These are phyloP conservation scores for Pachliopta kotzebuea DNA, from an alignment of 2,888 invertebrate species.

Conservation along the genomic window DNA sequence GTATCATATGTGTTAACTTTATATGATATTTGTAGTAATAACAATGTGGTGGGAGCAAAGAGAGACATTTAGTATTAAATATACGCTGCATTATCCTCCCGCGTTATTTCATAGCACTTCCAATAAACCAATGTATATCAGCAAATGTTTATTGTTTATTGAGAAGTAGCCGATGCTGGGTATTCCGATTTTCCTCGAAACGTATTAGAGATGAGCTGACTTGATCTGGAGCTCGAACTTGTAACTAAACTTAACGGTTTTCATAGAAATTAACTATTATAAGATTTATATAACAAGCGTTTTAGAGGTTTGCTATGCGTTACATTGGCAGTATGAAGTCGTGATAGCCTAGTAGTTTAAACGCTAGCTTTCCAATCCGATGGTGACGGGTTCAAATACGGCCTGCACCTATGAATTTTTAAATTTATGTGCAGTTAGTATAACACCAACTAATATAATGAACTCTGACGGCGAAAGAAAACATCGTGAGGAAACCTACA, in stretches of 20 bases:
- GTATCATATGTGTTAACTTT: not conserved
- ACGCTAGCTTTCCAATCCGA: too few species aligned
- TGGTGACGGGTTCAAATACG: too few species aligned
- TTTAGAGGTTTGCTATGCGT: too few species aligned
- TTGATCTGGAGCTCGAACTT: conserved; percentile 5
- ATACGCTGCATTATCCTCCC: conserved; percentile 7
- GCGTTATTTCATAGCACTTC: conserved; percentile 10
- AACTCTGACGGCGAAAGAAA: too few species aligned
- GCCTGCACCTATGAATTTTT: too few species aligned
- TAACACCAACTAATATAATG: too few species aligned
- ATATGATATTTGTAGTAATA: conserved; percentile 3
- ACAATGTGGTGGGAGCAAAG: conserved; percentile 2
- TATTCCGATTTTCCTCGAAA: conserved; percentile 15
- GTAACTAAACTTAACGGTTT: conserved; percentile 12
- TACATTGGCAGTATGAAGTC: too few species aligned
- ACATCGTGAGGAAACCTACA: too few species aligned
- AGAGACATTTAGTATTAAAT: conserved; percentile 6
- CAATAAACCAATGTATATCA: conserved; percentile 19
- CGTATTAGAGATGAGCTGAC: conserved; percentile 16
- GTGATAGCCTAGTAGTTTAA: too few species aligned
- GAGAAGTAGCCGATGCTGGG: conserved; percentile 4
- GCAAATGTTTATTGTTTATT: conserved; percentile 22
- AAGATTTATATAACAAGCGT: not conserved
- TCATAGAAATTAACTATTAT: conserved; percentile 15
- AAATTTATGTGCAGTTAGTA: too few species aligned